phyloP scores from a whole-genome alignment of 2,888 invertebrate species.

The Eupelmus urozonus region DNA sequence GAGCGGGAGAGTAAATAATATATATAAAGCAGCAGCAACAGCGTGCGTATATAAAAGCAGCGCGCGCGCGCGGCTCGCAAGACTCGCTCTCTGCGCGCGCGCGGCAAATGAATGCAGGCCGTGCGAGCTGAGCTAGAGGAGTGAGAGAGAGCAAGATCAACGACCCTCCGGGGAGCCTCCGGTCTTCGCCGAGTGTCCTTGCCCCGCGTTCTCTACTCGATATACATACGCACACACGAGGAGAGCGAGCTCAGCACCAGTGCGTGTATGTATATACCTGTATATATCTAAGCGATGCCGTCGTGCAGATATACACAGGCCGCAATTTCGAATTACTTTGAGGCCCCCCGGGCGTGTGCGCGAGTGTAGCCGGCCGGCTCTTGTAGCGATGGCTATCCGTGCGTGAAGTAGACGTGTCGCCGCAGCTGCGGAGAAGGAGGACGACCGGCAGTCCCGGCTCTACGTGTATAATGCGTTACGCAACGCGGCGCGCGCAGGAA shows the following conservation, averaged over 20 bases:
- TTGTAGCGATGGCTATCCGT: constrained; percentile 29
- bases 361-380: neutral
- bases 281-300: constrained; percentile 33
- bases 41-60: constrained; percentile 1
- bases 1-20: constrained; percentile 36
- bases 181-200: constrained; percentile 48
- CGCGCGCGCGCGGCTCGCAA: neutral
- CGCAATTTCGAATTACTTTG: constrained; percentile 25
- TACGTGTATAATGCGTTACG: neutral
- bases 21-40: constrained; percentile 23
- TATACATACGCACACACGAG: no score
- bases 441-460: neutral
- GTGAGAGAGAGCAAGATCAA: constrained; percentile 18
- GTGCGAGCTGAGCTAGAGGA: no score
- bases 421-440: neutral
- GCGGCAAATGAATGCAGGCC: constrained; percentile 5
- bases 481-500: neutral
- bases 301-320: constrained; percentile 1
- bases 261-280: neutral
- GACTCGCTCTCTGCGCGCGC: neutral
- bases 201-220: constrained; percentile 16
- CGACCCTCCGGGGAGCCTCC: constrained; percentile 41
- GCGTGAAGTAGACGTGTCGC: constrained; percentile 17
- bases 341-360: neutral
- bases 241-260: neutral